phyloP scores from a whole-genome alignment of 2,113 vertebrate species.

The Leiothrix lutea region DNA sequence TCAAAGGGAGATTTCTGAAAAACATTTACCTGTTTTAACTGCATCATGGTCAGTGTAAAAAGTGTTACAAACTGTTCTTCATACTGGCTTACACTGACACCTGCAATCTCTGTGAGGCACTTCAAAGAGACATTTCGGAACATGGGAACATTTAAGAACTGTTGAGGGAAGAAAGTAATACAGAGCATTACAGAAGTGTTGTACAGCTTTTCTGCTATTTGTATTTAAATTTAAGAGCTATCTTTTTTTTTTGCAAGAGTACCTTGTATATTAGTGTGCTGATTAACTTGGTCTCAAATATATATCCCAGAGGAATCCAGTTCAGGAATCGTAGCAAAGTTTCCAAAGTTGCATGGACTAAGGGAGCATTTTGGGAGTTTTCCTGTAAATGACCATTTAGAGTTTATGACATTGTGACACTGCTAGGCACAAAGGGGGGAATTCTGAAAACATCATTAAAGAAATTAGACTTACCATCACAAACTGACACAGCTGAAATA shows the following conservation, averaged over 20 bases:
- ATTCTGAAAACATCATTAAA: not conserved
- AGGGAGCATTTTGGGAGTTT: conserved; percentile 97
- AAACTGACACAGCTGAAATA: conserved; percentile 99
- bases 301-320: conserved; percentile 99
- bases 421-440: not conserved
- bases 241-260: not conserved
- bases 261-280: conserved; percentile 99
- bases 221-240: not conserved
- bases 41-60: conserved; percentile 98
- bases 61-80: conserved; percentile 97
- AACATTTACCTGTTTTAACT: conserved; percentile 92
- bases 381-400: conserved; percentile 77
- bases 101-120: conserved; percentile 98
- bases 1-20: not conserved
- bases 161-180: not conserved
- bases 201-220: not conserved
- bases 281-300: conserved; percentile 99
- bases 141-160: conserved; percentile 99
- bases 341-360: conserved; percentile 97
- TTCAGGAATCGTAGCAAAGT: conserved; percentile 96
- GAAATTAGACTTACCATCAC: conserved; percentile 86
- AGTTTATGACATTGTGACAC: not conserved
- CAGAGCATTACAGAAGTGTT: not conserved
- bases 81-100: conserved; percentile 97
- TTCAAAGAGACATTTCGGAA: conserved; percentile 98